Evolutionary conservation across 2,888 invertebrate species (phyloP).

Genomic region (Amiota communis): DNA sequence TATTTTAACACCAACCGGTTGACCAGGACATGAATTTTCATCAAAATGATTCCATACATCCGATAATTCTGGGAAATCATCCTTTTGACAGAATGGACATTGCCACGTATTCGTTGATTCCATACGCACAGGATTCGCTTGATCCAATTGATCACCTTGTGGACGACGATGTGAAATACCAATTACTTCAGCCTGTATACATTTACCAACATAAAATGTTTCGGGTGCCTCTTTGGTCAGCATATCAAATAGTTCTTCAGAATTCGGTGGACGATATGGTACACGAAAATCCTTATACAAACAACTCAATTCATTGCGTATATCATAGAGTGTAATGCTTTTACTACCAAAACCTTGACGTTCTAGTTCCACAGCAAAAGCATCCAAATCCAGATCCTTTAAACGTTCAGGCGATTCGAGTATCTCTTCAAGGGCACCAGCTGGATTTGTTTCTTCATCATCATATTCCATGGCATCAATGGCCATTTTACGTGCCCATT

Average conservation of each 20-base stretch:
- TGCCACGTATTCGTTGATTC: constrained; percentile 97
- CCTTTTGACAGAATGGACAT: constrained; percentile 96
- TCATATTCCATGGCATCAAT: constrained; percentile 99
- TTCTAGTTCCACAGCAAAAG: constrained; percentile 97
- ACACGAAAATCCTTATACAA: constrained; percentile 92
- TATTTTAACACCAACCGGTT: constrained; percentile 92
- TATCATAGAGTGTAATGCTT: constrained; percentile 96
- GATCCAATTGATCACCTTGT: constrained; percentile 93
- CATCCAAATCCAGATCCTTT: constrained; percentile 97
- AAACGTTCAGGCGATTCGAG: constrained; percentile 94
- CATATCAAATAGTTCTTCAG: constrained; percentile 94
- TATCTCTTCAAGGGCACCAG: constrained; percentile 97
- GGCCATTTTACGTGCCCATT: constrained; percentile 99
- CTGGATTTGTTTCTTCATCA: constrained; percentile 96
- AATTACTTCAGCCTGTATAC: constrained; percentile 86
- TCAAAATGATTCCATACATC: constrained; percentile 99
- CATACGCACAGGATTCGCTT: constrained; percentile 95
- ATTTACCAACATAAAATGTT: constrained; percentile 90
- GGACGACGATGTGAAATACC: constrained; percentile 92
- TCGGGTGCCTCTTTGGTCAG: constrained; percentile 97
- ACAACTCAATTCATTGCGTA: constrained; percentile 94
- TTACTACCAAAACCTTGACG: constrained; percentile 92
- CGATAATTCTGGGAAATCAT: constrained; percentile 95
- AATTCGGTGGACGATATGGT: constrained; percentile 83
- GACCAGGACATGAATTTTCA: constrained; percentile 94